phyloP scores from a whole-genome alignment of 2,888 invertebrate genomes.

The Orchesella flavescens region DNA sequence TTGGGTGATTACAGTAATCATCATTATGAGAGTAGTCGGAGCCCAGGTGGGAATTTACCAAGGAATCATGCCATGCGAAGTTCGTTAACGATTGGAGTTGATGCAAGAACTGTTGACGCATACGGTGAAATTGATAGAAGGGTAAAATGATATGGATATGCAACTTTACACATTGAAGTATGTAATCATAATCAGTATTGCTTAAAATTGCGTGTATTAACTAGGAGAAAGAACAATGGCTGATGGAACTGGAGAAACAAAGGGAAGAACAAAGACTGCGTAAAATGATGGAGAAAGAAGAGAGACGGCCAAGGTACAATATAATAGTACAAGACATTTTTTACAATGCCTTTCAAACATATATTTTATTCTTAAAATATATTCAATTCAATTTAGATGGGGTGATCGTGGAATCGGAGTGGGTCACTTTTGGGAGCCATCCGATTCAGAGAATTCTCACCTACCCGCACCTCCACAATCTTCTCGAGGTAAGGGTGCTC shows the following conservation, averaged over 20 bases:
- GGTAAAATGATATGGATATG: conserved; percentile 45
- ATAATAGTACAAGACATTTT: neutral
- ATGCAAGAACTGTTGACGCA: conserved; percentile 54
- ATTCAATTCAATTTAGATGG: conserved; percentile 78
- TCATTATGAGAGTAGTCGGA: conserved; percentile 6
- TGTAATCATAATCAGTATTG: neutral
- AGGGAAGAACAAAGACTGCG: conserved; percentile 74
- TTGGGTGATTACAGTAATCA: neutral
- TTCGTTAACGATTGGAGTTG: conserved; percentile 67
- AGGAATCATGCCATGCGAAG: conserved; percentile 69
- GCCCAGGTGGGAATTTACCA: conserved; percentile 24
- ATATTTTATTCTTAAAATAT: neutral
- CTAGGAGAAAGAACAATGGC: conserved; percentile 71
- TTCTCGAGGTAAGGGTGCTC: conserved; percentile 73
- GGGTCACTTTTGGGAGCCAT: conserved; percentile 81
- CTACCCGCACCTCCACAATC: conserved; percentile 75
- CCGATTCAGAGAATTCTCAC: conserved; percentile 73
- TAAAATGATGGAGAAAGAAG: conserved; percentile 70
- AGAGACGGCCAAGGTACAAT: conserved; percentile 67
- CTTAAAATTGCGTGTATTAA: neutral
- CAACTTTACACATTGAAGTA: neutral
- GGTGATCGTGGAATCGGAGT: conserved; percentile 82
- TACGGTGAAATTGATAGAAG: conserved; percentile 63
- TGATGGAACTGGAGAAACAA: conserved; percentile 74
- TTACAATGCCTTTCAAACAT: no score